These are phyloP conservation scores for Synanthedon andrenaeformis DNA, from an alignment of 2,888 invertebrate genomes.

Conservation along the genomic window DNA sequence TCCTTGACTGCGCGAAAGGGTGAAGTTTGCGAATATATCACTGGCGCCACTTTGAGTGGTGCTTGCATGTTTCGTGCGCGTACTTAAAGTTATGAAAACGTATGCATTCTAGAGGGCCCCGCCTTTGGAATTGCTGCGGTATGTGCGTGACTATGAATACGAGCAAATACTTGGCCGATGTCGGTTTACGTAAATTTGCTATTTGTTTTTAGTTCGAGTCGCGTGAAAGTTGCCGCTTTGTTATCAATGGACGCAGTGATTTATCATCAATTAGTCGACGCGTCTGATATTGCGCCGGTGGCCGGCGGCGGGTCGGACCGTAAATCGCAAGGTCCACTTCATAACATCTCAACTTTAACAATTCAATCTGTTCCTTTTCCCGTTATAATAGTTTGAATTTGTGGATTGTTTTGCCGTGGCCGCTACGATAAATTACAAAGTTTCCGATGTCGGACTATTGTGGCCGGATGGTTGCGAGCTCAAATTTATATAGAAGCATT, in stretches of 20 bases:
- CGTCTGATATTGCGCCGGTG: neutral
- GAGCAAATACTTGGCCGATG: conserved; percentile 3
- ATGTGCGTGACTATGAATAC: conserved; percentile 10
- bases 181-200: conserved; percentile 4
- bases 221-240: conserved; percentile 7
- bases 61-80: conserved; percentile 6
- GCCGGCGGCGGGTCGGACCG: conserved; percentile 6
- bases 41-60: conserved; percentile 11
- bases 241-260: neutral
- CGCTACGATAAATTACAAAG: conserved; percentile 53
- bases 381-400: conserved; percentile 36
- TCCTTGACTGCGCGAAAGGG: conserved; percentile 34
- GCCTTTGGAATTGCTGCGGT: conserved; percentile 33
- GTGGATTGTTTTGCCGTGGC: conserved; percentile 40
- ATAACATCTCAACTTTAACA: conserved; percentile 31
- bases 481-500: conserved; percentile 56
- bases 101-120: conserved; percentile 28
- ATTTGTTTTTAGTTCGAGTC: conserved; percentile 1
- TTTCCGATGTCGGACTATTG: conserved; percentile 35
- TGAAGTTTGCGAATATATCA: conserved; percentile 21
- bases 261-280: neutral
- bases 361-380: conserved; percentile 32
- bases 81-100: conserved; percentile 28
- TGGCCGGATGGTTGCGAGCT: conserved; percentile 36
- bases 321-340: conserved; percentile 23